Evolutionary conservation across 2,888 invertebrate species (phyloP), one percentile per base, ranked within the genome.

Genomic region (Drosophila meridionalis): DNA sequence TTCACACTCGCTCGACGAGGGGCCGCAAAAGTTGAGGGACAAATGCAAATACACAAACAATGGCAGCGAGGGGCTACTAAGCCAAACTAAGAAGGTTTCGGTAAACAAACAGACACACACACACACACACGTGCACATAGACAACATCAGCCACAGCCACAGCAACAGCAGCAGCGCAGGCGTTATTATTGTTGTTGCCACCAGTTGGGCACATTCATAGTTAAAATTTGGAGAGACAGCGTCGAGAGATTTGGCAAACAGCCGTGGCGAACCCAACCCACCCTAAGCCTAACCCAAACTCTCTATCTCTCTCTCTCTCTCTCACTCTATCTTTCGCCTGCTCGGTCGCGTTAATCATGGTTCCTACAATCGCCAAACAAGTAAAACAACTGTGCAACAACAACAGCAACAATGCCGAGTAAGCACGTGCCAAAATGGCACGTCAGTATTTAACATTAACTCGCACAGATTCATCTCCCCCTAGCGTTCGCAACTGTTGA

Each of bases 1-100:
- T 86, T 89, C 84, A 86, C 87, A 87, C 89, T 83, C 81, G 48
- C 50, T 50, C 58, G 57, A 50, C 78, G 50, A 59, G 47, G 60
- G 52, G 60, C 50, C 58, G 52, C 68, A 56, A 64, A 72, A 63
- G 72, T 66, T 69, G 63, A 66, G 70, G 75, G 71, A 79, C 73
- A 79, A 80, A 89, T 80, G 79, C 87, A 89, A 87, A 86, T 87
- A 86, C 80, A 87, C 89, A 89, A 89, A 86, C 89, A 86, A 89
- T 87, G 87, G 73, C 75, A 75, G 76, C 77, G 71, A 73, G 84
- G 86, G 85, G 89, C 89, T 89, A 86, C 85, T 87, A 86, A 86
- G 85, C 85, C 87, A 86, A 87, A 89, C 89, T 86, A 86, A 86
- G 85, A 89, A 86, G 85, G 85, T 86, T 87, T 89, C 77, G 76